These are phyloP conservation scores for Paedocypris micromegethes DNA, from an alignment of 2,797 vertebrate species.

Conservation along the genomic window DNA sequence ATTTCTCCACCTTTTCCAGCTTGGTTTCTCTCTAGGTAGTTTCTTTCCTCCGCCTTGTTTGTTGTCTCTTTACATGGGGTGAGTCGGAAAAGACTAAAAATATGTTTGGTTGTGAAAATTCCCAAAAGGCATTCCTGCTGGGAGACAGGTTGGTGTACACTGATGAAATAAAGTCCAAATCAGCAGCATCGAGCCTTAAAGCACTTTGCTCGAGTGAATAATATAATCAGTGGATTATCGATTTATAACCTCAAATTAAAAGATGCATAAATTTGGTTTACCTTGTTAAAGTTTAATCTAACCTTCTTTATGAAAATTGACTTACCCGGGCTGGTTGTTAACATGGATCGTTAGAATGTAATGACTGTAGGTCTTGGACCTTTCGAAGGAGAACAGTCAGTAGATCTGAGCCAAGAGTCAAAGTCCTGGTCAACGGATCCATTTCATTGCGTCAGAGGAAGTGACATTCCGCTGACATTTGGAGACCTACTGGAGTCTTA, in stretches of 20 bases:
- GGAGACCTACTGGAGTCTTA: slow-evolving; percentile 68
- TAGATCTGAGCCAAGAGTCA: neutral
- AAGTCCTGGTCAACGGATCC: slow-evolving; percentile 3
- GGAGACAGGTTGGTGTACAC: slow-evolving; percentile 56
- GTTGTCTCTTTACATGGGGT: slow-evolving; percentile 66
- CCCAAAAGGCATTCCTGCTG: slow-evolving; percentile 58
- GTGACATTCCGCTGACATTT: slow-evolving; percentile 78
- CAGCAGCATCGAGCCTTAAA: slow-evolving; percentile 41
- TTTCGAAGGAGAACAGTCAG: neutral
- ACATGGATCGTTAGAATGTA: slow-evolving; percentile 66
- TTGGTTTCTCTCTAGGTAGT: slow-evolving; percentile 42
- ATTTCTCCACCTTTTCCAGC: slow-evolving; percentile 37
- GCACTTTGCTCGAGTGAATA: slow-evolving; percentile 48
- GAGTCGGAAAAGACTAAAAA: slow-evolving; percentile 68
- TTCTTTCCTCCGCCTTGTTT: slow-evolving; percentile 56
- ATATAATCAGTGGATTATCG: slow-evolving; percentile 71
- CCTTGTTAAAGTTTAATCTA: slow-evolving; percentile 64
- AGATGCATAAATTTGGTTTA: slow-evolving; percentile 69
- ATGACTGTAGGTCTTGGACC: slow-evolving; percentile 47
- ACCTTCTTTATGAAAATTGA: slow-evolving; percentile 64
- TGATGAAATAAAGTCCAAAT: slow-evolving; percentile 44
- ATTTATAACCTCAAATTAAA: slow-evolving; percentile 67
- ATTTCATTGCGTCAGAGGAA: slow-evolving; percentile 46
- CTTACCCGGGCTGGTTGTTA: slow-evolving; percentile 66
- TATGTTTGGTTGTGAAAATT: slow-evolving; percentile 64